Evolutionary conservation across 2,113 vertebrate species (phyloP), one percentile per base, ranked within the genome.

Genomic region (Podilymbus podiceps): DNA sequence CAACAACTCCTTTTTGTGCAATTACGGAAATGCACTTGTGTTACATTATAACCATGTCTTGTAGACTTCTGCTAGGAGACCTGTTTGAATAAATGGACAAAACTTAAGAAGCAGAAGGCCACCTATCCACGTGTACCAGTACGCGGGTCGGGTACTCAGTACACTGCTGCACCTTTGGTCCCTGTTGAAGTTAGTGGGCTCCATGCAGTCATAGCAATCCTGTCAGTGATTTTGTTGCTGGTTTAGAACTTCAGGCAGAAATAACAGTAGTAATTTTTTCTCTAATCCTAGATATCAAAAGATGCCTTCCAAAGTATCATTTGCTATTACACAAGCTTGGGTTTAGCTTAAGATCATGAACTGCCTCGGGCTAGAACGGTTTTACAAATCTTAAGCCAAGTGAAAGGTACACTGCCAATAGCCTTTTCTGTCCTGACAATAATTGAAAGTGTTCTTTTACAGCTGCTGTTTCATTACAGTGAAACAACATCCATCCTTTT

Each of bases 341-440:
- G 42, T 89, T 78, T 87, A 91, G 13, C 66, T 91, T 82, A 66
- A 91, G 77, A 92, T 80, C 66, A 59, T 71, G 11, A 85, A 47
- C 80, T 95, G 92, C 89, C 69, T 93, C 93, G 80, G 58, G 72
- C 69, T 96, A 76, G 42, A 87, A 85, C 73, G 92, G 90, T 94
- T 92, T 40, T 77, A 73, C 69, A 73, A 53, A 79, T 73, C 46
- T 94, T 52, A 79, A 85, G 87, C 74, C 84, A 95, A 87, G 69
- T 67, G 56, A 85, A 87, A 81, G 53, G 10, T 91, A 75, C 56
- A 78, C 87, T 87, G 91, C 94, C 83, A 77, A 15, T 31, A 84
- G 75, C 76, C 66, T 85, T 93, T 85, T 89, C 66, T 95, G 38
- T 55, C 84, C 73, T 76, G 89, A 82, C 31, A n/a, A 15, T 55